Evolutionary conservation across 2,797 vertebrate species (phyloP).

Genomic region (Philypnodon macrostomus): DNA sequence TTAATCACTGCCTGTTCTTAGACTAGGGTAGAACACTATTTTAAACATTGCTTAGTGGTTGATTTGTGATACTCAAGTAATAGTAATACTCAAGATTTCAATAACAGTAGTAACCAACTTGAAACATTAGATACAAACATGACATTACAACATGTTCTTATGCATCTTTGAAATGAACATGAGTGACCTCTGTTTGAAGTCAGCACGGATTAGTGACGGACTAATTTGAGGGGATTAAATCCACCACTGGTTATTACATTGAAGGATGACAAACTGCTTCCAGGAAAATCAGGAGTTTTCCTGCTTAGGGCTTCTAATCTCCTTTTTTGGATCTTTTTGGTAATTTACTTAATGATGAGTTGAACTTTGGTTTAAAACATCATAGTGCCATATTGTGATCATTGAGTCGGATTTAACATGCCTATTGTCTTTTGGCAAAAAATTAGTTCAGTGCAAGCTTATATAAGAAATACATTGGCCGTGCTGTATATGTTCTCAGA

Average conservation of each 20-base stretch:
- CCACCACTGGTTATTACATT: slow-evolving; percentile 69
- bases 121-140: slow-evolving; percentile 35
- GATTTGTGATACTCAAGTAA: too few relatives aligned
- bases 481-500: background rate
- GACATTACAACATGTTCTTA: slow-evolving; percentile 59
- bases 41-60: too few relatives aligned
- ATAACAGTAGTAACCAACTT: slow-evolving; percentile 33
- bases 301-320: slow-evolving; percentile 61
- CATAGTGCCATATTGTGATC: slow-evolving; percentile 38
- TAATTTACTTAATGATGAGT: slow-evolving; percentile 55
- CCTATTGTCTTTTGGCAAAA: background rate
- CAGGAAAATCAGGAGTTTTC: slow-evolving; percentile 72
- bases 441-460: background rate
- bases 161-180: slow-evolving; percentile 66
- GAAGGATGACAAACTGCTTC: slow-evolving; percentile 69
- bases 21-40: too few relatives aligned
- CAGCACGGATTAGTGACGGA: slow-evolving; percentile 72
- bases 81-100: too few relatives aligned
- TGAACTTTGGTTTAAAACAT: slow-evolving; percentile 55
- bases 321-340: slow-evolving; percentile 51
- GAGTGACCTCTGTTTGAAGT: slow-evolving; percentile 72
- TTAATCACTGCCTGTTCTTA: too few relatives aligned
- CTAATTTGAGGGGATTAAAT: slow-evolving; percentile 78
- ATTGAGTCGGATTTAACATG: slow-evolving; percentile 31
- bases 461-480: slow-evolving; percentile 1